These are phyloP conservation scores for Pseudomugil tenellus DNA, from an alignment of 2,797 vertebrate genomes.

Conservation along the genomic window DNA sequence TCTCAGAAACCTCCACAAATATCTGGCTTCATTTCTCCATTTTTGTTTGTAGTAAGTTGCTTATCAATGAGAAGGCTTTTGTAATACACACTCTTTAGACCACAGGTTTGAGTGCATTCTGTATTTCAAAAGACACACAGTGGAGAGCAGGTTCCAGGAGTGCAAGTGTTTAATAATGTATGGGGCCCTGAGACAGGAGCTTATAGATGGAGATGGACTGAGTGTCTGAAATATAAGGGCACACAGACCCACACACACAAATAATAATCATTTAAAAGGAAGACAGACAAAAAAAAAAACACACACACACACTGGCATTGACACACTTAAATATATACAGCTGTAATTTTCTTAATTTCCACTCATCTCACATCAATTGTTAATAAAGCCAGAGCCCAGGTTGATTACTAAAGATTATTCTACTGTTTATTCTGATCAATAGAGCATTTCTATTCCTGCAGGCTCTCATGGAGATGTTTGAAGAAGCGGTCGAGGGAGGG, in stretches of 20 bases:
- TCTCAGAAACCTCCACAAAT: constrained; percentile 11
- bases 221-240: constrained; percentile 87
- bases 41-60: constrained; percentile 11
- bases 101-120: constrained; percentile 40
- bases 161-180: constrained; percentile 91
- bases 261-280: not conserved
- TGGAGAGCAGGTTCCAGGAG: constrained; percentile 83
- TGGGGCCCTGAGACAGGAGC: constrained; percentile 84
- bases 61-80: constrained; percentile 3
- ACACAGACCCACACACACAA: constrained; percentile 78
- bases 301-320: constrained; percentile 43
- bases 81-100: constrained; percentile 18
- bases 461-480: constrained; percentile 63
- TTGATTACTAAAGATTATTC: constrained; percentile 94
- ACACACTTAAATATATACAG: constrained; percentile 49
- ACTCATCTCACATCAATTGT: constrained; percentile 90
- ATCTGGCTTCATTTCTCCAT: constrained; percentile 8
- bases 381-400: constrained; percentile 89
- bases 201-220: constrained; percentile 90
- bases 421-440: constrained; percentile 90
- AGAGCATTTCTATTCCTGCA: constrained; percentile 72
- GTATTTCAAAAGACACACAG: constrained; percentile 73
- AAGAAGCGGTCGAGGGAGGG: constrained; percentile 66
- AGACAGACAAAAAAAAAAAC: constrained; percentile 19
- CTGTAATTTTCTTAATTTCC: constrained; percentile 66